Conservation (phyloP, 2,888 invertebrate genomes). For the Gortyna flavago region DNA sequence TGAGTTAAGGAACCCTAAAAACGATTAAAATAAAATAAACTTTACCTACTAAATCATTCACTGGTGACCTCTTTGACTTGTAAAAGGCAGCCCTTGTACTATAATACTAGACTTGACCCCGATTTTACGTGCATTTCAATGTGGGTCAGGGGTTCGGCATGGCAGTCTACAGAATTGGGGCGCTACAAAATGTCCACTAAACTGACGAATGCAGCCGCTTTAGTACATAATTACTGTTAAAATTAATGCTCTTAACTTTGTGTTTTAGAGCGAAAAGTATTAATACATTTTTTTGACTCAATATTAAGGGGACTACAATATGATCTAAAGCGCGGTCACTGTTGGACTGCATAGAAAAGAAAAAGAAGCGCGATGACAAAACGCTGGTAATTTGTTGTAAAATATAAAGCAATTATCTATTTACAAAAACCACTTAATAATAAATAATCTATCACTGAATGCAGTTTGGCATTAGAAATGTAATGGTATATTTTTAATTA, state of each 20-base stretch:
- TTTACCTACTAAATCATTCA: slow-evolving; percentile 20
- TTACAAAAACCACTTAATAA: too few relatives aligned
- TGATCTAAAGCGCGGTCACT: too few relatives aligned
- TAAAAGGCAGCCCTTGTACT: slow-evolving; percentile 52
- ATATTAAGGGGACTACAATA: too few relatives aligned
- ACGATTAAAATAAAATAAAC: slow-evolving; percentile 19
- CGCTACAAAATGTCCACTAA: slow-evolving; percentile 63
- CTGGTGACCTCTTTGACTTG: slow-evolving; percentile 35
- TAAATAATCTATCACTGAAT: too few relatives aligned
- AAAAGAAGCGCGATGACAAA: too few relatives aligned
- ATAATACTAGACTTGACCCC: slow-evolving; percentile 69
- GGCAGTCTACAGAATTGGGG: slow-evolving; percentile 67
- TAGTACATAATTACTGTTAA: slow-evolving; percentile 38
- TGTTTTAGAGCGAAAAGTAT: neutral
- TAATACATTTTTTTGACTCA: neutral
- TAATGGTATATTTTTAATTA: too few relatives aligned
- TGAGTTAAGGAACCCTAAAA: neutral
- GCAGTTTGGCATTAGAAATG: too few relatives aligned
- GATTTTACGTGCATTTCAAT: slow-evolving; percentile 75
- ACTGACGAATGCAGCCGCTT: slow-evolving; percentile 42
- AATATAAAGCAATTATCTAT: too few relatives aligned
- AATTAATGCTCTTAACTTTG: neutral
- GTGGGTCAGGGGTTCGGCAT: slow-evolving; percentile 75
- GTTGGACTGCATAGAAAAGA: too few relatives aligned
- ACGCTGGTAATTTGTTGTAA: too few relatives aligned